Conservation (phyloP, 2,797 vertebrate genomes). For the Parauchenoglanis punctatus region DNA sequence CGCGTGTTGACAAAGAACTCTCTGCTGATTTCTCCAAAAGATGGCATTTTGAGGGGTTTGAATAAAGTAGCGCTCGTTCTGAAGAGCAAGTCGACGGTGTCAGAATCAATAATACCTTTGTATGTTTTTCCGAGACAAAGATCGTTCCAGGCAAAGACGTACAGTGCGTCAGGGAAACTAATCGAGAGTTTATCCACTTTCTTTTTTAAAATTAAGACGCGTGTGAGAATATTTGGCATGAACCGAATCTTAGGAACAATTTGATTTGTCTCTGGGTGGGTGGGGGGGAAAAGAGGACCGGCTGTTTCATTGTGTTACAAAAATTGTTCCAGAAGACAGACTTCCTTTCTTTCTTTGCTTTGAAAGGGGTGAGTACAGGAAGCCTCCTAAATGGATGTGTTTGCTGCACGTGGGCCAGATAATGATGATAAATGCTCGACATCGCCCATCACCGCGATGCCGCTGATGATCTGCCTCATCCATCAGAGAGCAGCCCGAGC, state of each 20-base stretch:
- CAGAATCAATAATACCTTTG: conserved; percentile 4
- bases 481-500: conserved; percentile 59
- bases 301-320: neutral
- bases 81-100: conserved; percentile 2
- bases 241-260: neutral
- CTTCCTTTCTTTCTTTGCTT: conserved; percentile 21
- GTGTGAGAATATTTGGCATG: neutral
- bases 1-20: neutral
- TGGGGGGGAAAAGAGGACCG: neutral
- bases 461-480: conserved; percentile 67
- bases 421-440: conserved; percentile 62
- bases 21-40: neutral
- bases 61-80: neutral
- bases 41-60: neutral
- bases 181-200: neutral
- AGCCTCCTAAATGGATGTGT: conserved; percentile 29
- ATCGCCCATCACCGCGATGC: conserved; percentile 41
- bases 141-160: neutral
- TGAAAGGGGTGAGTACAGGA: conserved; percentile 35
- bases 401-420: conserved; percentile 41
- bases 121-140: neutral
- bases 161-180: neutral
- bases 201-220: neutral
- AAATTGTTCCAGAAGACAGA: neutral
- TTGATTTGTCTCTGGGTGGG: neutral